phyloP scores from a whole-genome alignment of 2,113 vertebrate species.

The Daubentonia madagascariensis region DNA sequence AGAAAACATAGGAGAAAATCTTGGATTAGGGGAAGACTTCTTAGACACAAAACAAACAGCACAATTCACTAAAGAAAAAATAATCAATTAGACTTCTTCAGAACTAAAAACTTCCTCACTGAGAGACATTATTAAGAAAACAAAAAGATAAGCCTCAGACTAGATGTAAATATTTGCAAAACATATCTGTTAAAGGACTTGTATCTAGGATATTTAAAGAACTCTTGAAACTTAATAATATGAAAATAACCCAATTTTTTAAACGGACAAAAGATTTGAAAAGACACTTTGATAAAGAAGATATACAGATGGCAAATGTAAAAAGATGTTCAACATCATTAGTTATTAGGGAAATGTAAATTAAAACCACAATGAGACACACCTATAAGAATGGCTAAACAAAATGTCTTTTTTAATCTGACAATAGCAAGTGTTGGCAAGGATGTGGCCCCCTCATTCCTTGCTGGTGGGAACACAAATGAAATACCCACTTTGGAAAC shows the following conservation, averaged over 20 bases:
- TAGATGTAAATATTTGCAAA: background rate
- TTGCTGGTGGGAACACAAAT: no score
- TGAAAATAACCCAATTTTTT: background rate
- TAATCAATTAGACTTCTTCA: background rate
- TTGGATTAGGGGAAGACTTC: background rate
- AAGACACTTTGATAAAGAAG: background rate
- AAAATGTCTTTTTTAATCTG: background rate
- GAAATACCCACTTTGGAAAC: accelerated
- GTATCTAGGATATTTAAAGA: background rate
- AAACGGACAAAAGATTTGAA: background rate
- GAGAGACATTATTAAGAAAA: background rate
- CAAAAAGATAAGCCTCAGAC: background rate
- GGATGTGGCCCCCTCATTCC: background rate
- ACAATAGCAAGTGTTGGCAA: background rate
- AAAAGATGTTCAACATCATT: background rate
- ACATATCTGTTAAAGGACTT: background rate
- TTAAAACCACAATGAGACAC: background rate
- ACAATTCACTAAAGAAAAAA: background rate
- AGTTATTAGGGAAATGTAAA: background rate
- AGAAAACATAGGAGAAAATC: background rate
- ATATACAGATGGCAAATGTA: accelerated
- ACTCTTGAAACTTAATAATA: background rate
- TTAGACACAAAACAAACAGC: background rate
- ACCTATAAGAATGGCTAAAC: background rate
- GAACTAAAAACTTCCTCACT: background rate